These are phyloP conservation scores for Iguana delicatissima DNA, from an alignment of 2,797 vertebrate species.

Conservation along the genomic window DNA sequence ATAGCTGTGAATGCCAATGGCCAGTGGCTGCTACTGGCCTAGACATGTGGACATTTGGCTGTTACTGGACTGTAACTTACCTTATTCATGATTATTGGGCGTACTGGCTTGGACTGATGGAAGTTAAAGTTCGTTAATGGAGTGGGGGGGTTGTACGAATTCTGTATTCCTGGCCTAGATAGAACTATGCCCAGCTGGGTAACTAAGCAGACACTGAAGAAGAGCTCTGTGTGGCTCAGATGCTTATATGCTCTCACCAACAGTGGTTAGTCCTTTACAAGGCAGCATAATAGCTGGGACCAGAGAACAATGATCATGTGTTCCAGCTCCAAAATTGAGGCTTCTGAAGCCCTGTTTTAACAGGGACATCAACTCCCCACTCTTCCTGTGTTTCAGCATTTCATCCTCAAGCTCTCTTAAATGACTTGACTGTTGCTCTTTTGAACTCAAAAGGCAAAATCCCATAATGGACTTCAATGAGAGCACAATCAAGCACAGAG, in stretches of 20 bases:
- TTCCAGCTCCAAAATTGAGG: slow-evolving; percentile 46
- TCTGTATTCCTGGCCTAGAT: not conserved
- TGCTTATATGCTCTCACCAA: not conserved
- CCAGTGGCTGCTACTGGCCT: not conserved
- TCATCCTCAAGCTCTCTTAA: not conserved
- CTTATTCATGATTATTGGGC: too few species aligned
- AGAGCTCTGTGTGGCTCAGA: not conserved
- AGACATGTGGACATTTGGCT: not conserved
- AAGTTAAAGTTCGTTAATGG: too few species aligned
- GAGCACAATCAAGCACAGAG: slow-evolving; percentile 39
- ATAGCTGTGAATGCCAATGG: not conserved
- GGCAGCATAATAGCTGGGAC: not conserved
- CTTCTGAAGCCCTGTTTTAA: not conserved
- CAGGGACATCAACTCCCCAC: slow-evolving; percentile 28
- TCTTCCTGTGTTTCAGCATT: slow-evolving; percentile 19
- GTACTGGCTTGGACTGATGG: too few species aligned
- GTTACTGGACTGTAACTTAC: too few species aligned
- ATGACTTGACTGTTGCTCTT: slow-evolving; percentile 41
- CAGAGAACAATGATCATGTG: not conserved
- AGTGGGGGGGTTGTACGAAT: not conserved
- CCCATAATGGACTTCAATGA: slow-evolving; percentile 51
- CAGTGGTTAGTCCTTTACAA: not conserved
- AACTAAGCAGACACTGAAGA: too few species aligned
- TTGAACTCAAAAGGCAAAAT: slow-evolving; percentile 58
- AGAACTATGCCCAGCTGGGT: not conserved